Evolutionary conservation across 2,797 vertebrate species (phyloP), one percentile per base, ranked within the genome.

Genomic region (Typhlichthys subterraneus): DNA sequence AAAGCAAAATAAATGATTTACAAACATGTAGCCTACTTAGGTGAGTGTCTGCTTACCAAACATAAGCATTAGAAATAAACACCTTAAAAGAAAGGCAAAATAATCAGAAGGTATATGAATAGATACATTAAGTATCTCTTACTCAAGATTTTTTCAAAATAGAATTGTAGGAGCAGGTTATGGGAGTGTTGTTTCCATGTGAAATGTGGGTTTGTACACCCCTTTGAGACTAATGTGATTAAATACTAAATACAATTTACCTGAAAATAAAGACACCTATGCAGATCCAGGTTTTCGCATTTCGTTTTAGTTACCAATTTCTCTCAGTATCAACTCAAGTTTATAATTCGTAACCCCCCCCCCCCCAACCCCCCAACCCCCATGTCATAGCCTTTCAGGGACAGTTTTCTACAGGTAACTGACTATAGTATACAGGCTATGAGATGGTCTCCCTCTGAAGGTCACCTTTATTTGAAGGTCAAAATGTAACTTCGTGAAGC

Each of bases 1-100:
- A 33, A 38, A n/a, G 33, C 54, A 13, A n/a, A 55, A 56, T 5
- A 15, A 31, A 56, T 56, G 15, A 55, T 38, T 31, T 56, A n/a
- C 14, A 56, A 56, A 56, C 33, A 19, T 53, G 53, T 12, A 8
- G 33, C 33, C n/a, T 48, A 48, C n/a, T n/a, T 45, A 31, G 54
- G 33, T 56, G 1, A 42, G 31, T 13, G 33, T 15, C 6, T n/a
- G 54, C 33, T 53, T 3, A 53, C 14, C 14, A 19, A 53, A 48
- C 47, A 48, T 48, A 48, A 48, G 47, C 47, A 48, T 12, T 12
- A 48, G 6, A 48, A n/a, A 12, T 38, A 38, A 38, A 23, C 33
- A 38, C 33, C 33, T 38, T 38, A 38, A 7, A 38, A 7, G 33
- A 38, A 38, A 38, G 33, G 6, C 33, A 7, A 38, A 38, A 38